Evolutionary conservation across 2,113 vertebrate species (phyloP).

Genomic region (Triplophysa siluroides): DNA sequence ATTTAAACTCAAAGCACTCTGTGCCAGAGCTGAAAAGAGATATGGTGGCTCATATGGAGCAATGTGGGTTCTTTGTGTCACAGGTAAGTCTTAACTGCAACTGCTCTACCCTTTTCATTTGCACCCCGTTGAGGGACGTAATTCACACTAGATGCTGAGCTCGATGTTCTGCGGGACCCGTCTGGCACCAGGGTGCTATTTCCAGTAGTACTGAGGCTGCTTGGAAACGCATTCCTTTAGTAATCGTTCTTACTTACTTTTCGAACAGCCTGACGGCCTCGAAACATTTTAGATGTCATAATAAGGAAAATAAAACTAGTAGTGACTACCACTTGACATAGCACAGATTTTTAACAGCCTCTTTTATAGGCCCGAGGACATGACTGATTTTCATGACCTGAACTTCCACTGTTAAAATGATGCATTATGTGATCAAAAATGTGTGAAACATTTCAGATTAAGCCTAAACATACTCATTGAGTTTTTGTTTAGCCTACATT

Average conservation of each 20-base stretch:
- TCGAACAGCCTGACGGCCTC: slow-evolving; percentile 38
- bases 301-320: slow-evolving; percentile 46
- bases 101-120: slow-evolving; percentile 1
- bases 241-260: slow-evolving; percentile 53
- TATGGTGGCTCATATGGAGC: background rate
- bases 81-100: slow-evolving; percentile 18
- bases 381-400: no score
- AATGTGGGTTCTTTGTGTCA: background rate
- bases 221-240: slow-evolving; percentile 59
- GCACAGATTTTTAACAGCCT: no score
- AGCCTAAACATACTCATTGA: no score
- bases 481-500: no score
- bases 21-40: background rate
- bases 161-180: slow-evolving; percentile 49
- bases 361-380: no score
- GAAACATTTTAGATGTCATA: slow-evolving; percentile 37
- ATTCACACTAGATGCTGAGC: slow-evolving; percentile 48
- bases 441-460: no score
- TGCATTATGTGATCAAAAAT: no score
- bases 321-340: no score
- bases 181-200: slow-evolving; percentile 46
- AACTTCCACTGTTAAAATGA: no score
- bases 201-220: slow-evolving; percentile 27
- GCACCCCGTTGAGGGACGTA: slow-evolving; percentile 47
- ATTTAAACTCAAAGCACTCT: background rate